Evolutionary conservation across 1,140 invertebrate species (phyloP).

Genomic region (Drosophila jambulina): DNA sequence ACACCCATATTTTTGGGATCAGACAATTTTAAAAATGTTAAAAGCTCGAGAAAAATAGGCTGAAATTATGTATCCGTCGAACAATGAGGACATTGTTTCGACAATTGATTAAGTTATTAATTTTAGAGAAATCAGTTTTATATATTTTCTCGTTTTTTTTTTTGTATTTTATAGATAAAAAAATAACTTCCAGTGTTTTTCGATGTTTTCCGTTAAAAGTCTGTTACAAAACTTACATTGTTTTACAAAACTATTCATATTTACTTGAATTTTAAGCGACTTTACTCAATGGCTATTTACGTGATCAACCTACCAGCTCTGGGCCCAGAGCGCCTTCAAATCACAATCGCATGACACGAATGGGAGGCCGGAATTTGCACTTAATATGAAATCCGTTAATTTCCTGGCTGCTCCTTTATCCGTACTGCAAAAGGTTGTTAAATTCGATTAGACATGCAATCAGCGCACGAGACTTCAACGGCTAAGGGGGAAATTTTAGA

Average conservation of each 20-base stretch:
- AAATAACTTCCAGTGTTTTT: too few species aligned
- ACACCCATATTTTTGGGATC: too few species aligned
- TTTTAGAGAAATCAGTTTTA: too few species aligned
- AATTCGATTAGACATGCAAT: conserved; percentile 80
- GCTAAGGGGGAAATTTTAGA: conserved; percentile 57
- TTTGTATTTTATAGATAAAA: too few species aligned
- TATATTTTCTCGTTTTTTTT: too few species aligned
- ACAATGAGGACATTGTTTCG: too few species aligned
- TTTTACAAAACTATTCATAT: too few species aligned
- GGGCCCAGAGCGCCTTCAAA: conserved; percentile 55
- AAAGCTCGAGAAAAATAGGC: too few species aligned
- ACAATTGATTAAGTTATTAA: too few species aligned
- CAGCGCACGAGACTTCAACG: conserved; percentile 30
- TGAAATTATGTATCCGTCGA: too few species aligned
- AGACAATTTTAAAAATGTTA: too few species aligned
- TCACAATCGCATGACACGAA: conserved; percentile 72
- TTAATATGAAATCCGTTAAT: conserved; percentile 70
- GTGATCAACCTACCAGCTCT: conserved; percentile 32
- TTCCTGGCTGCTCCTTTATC: conserved; percentile 39
- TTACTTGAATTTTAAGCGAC: background rate
- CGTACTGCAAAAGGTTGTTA: conserved; percentile 65
- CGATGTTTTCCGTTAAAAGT: background rate
- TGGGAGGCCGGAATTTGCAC: conserved; percentile 69
- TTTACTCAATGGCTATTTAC: background rate
- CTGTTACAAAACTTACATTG: background rate